Percentiles rank a stretch among this genome's conserved stretches.
phyloP scores from a whole-genome alignment of 2,888 invertebrate species.

The Crioceris asparagi region DNA sequence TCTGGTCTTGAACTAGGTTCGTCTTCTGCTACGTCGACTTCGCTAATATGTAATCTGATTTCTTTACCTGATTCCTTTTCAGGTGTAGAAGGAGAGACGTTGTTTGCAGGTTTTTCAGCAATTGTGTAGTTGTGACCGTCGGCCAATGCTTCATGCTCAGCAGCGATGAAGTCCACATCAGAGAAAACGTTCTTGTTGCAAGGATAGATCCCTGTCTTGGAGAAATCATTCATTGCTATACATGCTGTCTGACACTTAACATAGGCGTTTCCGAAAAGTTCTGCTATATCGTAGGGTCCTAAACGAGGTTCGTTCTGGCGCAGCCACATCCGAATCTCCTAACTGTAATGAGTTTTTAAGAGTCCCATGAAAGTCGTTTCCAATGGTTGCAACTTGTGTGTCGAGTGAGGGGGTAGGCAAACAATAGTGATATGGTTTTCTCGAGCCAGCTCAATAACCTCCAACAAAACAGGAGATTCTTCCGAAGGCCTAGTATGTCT shows the following conservation, averaged over 20 bases:
- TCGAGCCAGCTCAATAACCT: conserved; percentile 23
- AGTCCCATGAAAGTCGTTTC: conserved; percentile 28
- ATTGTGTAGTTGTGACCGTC: too few species aligned
- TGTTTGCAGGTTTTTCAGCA: too few species aligned
- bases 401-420: conserved; percentile 26
- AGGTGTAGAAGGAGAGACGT: too few species aligned
- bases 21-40: too few species aligned
- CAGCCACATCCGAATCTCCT: conserved; percentile 13
- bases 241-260: conserved; percentile 6
- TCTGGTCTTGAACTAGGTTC: too few species aligned
- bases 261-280: conserved; percentile 12
- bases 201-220: conserved; percentile 18
- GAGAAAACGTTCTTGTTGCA: not conserved
- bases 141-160: too few species aligned
- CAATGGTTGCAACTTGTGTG: conserved; percentile 27
- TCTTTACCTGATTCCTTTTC: too few species aligned
- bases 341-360: conserved; percentile 29
- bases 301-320: conserved; percentile 5
- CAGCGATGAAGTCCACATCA: not conserved
- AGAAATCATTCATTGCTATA: conserved; percentile 11
- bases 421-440: conserved; percentile 28
- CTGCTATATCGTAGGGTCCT: conserved; percentile 7
- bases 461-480: conserved; percentile 19
- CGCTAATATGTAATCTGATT: too few species aligned
- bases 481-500: conserved; percentile 11